Evolutionary conservation across 1,140 invertebrate species (phyloP), one percentile per base, ranked within the genome.

Genomic region (Hypothenemus hampei): DNA sequence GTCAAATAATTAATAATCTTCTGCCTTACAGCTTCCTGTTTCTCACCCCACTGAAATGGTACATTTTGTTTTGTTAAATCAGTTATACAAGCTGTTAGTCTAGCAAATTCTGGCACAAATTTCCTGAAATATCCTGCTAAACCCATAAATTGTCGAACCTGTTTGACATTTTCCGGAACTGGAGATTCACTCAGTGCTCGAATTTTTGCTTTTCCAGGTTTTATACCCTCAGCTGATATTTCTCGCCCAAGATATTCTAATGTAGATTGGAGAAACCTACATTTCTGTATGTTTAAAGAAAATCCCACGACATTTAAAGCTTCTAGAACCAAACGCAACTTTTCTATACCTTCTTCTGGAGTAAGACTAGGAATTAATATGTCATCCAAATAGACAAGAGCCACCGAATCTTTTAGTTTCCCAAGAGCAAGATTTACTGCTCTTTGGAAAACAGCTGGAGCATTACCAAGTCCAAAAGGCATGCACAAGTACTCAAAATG

Each of bases 331-430:
- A 22, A 19, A 6, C 13, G 16, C 19, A 47, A 35, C 13, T 22
- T 22, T 11, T 10, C 8, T 7, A 41, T 11, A 5, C 39, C 3
- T 20, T 41, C 21, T 26, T 26, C 19, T 2, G 15, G 10, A 3
- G 44, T 35, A 3, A 20, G 60, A 57, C 11, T 51, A 7, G 61
- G 53, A 22, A 70, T 60, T 13, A 70, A 60, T 7, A 70, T 33
- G 44, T 70, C 68, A 55, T 70, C 68, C 19, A 69, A 53, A 53
- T 67, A 69, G 13, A 60, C 44, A 18, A 68, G 41, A n/a, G 65
- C 54, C 39, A 46, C 59, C 18, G 16, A 41, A 33, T 36, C 53
- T 24, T 46, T 46, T 16, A 62, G 33, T 19, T 58, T 5, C 1
- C 52, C 57, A 23, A 57, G 48, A 5, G 48, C 40, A 1, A 5